Evolutionary conservation across 2,113 vertebrate species (phyloP).

Genomic region (Cinclus cinclus): DNA sequence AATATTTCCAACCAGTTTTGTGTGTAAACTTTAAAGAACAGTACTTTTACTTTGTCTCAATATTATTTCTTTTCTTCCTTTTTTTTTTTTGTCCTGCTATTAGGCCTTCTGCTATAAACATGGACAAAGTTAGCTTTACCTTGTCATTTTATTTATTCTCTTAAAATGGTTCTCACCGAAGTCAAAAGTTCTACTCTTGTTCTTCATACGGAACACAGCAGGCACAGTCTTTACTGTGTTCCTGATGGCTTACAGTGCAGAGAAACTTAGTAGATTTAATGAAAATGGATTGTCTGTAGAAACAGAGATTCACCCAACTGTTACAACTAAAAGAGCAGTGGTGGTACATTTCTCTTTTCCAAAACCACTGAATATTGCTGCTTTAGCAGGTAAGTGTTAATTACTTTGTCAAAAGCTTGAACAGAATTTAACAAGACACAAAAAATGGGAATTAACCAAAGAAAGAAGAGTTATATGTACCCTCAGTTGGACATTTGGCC

Average conservation of each 20-base stretch:
- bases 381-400: neutral
- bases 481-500: neutral
- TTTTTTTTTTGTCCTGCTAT: rapidly evolving
- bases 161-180: neutral
- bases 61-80: neutral
- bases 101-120: neutral
- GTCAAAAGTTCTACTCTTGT: neutral
- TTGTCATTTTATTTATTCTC: neutral
- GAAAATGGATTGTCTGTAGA: neutral
- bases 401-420: neutral
- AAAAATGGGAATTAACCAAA: neutral
- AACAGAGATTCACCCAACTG: neutral
- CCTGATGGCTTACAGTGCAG: neutral
- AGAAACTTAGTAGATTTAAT: neutral
- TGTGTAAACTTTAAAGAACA: neutral
- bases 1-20: neutral
- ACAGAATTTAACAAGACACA: neutral
- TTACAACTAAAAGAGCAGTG: neutral
- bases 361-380: neutral
- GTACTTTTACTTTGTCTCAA: neutral
- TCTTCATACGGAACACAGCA: neutral
- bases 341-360: neutral
- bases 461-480: neutral
- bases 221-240: neutral
- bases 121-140: neutral